phyloP scores from a whole-genome alignment of 2,888 invertebrate genomes.

The Apamea anceps region DNA sequence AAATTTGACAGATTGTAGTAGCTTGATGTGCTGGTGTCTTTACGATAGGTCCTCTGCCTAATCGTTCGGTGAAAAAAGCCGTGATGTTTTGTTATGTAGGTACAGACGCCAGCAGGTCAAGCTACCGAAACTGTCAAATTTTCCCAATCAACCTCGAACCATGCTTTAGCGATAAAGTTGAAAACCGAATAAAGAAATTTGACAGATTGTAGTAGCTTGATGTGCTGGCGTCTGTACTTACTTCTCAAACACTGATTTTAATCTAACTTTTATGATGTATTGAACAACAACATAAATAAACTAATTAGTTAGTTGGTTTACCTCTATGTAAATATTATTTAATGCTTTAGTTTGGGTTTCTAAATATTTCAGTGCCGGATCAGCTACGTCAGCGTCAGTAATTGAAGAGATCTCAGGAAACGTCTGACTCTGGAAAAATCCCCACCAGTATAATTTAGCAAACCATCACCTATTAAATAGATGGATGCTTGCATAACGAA shows the following conservation, averaged over 20 bases:
- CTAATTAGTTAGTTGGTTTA: conserved; percentile 51
- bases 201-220: too few relatives aligned
- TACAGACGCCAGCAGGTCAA: too few relatives aligned
- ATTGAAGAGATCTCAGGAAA: conserved; percentile 37
- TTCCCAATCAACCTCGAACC: too few relatives aligned
- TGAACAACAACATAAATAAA: background rate
- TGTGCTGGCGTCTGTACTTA: background rate
- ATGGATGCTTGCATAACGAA: background rate
- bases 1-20: too few relatives aligned
- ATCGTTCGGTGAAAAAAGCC: background rate
- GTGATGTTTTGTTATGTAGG: background rate
- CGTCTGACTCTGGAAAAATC: conserved; percentile 58
- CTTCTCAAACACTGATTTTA: background rate
- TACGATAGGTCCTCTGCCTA: background rate
- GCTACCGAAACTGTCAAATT: too few relatives aligned
- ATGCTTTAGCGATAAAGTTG: too few relatives aligned
- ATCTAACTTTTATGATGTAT: background rate
- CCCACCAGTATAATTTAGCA: background rate
- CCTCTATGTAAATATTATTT: conserved; percentile 75
- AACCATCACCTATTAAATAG: background rate
- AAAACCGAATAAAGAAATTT: too few relatives aligned
- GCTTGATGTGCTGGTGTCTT: too few relatives aligned
- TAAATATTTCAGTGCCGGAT: conserved; percentile 70
- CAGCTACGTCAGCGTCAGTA: conserved; percentile 62
- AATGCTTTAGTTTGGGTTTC: conserved; percentile 75